Evolutionary conservation across 1,140 invertebrate species (phyloP), one percentile per base, ranked within the genome.

Genomic region (Drosophila sp.): DNA sequence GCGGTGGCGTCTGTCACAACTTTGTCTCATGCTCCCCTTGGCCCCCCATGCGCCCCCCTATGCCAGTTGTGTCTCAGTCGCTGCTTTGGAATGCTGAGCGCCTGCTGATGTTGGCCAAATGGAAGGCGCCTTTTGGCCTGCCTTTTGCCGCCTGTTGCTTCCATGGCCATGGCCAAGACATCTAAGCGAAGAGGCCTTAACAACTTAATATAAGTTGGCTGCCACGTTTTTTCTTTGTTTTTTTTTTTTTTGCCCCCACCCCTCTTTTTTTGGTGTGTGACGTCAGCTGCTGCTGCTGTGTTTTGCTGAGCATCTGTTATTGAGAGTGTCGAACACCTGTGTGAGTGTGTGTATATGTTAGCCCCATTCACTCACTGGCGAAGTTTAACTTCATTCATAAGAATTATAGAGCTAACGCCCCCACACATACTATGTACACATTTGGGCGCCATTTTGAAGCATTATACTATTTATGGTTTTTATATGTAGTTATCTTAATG

Each of bases 91-190:
- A 58, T 58, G 56, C 56, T 58, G 56, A 50, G 40, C 41, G 29
- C 61, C 41, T 63, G 60, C 40, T 63, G 61, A 41, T 63, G 38
- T 50, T 30, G 25, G 60, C 60, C 60, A 61, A 40, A 29, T 44
- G 23, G 44, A 40, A 40, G 60, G 35, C 40, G 60, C 40, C 41
- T 63, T 63, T 62, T 25, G 44, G 44, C 44, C 44, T 47, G 44
- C 2, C 44, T 27, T 27, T 30, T 41, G 61, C 61, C 27, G 60
- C 35, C 60, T 61, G 60, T 58, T 58, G 56, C 56, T 58, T 58
- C 23, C 8, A 32, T 79, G 84, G 80, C 83, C 83, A 83, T 64
- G 72, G 67, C 76, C 56, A 64, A 66, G 66, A 58, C 73, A 67
- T 67, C 41, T 41, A 62, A 41, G 40, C 38, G 40, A 50, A 50